Percentiles rank a stretch among this genome's conserved stretches.
Conservation (phyloP, 2,797 vertebrate genomes). For the Pseudochirops corinnae region DNA sequence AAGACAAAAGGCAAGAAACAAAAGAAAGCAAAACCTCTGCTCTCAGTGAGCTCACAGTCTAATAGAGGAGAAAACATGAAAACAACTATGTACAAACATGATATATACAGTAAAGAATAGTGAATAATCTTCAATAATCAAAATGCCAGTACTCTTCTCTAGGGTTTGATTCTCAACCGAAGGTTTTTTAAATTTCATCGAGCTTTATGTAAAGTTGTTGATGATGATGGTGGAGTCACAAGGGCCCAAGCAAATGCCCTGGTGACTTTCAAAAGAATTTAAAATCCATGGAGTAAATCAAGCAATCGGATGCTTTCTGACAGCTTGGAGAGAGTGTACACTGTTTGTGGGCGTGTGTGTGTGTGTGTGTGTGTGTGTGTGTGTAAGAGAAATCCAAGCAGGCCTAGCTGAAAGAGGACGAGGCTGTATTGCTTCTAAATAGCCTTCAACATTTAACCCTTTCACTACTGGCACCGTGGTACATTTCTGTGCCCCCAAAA, state of each 20-base stretch:
- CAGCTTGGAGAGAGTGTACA: slow-evolving; percentile 30
- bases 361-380: slow-evolving; percentile 34
- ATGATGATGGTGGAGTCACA: slow-evolving; percentile 43
- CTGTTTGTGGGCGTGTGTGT: slow-evolving; percentile 47
- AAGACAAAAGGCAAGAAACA: not conserved
- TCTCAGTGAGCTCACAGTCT: not conserved
- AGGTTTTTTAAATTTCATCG: slow-evolving; percentile 36
- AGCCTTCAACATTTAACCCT: slow-evolving; percentile 56
- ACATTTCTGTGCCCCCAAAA: slow-evolving; percentile 39
- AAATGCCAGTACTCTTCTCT: slow-evolving; percentile 61
- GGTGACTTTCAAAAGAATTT: slow-evolving; percentile 55
- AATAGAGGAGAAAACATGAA: not conserved
- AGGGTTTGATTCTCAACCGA: slow-evolving; percentile 38
- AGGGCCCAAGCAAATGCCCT: slow-evolving; percentile 59
- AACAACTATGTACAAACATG: not conserved
- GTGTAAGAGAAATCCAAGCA: slow-evolving; percentile 50
- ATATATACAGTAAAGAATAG: slow-evolving; percentile 1
- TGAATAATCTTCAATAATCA: slow-evolving; percentile 48
- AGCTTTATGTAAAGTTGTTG: slow-evolving; percentile 39
- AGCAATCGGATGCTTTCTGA: slow-evolving; percentile 67
- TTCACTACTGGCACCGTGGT: slow-evolving; percentile 34
- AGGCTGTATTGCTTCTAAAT: slow-evolving; percentile 48
- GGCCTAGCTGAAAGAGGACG: slow-evolving; percentile 17
- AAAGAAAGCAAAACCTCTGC: not conserved
- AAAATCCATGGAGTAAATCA: slow-evolving; percentile 56